A percentile compares a stretch with the other conserved stretches of the same genome.
Evolutionary conservation across 2,888 invertebrate genomes (phyloP).

Genomic region (Choreutis nemorana): DNA sequence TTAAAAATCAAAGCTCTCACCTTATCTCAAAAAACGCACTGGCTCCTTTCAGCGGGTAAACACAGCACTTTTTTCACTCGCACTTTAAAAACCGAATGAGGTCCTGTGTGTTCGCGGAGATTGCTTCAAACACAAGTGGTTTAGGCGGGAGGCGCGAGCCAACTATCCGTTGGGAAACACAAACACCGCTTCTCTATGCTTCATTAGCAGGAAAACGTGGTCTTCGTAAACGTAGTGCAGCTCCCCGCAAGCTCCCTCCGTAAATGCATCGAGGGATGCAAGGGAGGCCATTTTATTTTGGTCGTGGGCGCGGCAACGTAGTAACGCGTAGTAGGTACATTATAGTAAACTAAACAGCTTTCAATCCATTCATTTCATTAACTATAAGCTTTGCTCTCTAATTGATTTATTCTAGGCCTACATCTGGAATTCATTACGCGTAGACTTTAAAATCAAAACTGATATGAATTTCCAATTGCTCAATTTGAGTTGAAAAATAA

Average conservation of each 20-base stretch:
- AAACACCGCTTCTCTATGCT: conserved; percentile 38
- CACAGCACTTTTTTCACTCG: conserved; percentile 9
- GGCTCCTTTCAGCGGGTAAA: no score
- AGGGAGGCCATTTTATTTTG: conserved; percentile 24
- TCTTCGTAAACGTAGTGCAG: conserved; percentile 17
- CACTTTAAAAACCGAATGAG: conserved; percentile 18
- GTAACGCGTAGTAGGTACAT: conserved; percentile 26
- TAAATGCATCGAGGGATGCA: conserved; percentile 16
- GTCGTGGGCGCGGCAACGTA: conserved; percentile 24
- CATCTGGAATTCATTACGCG: no score
- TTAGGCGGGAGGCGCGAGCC: conserved; percentile 32
- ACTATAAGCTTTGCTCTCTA: conserved; percentile 8
- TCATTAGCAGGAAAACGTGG: conserved; percentile 30
- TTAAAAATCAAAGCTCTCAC: no score
- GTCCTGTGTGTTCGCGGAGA: conserved; percentile 20
- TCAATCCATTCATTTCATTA: conserved; percentile 29
- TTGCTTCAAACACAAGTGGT: conserved; percentile 30
- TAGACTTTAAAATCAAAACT: no score
- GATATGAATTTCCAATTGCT: no score
- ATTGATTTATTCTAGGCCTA: conserved; percentile 18
- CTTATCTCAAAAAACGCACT: no score
- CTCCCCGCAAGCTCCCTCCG: conserved; percentile 17
- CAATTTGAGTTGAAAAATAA: conserved; percentile 22
- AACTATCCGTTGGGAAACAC: conserved; percentile 30
- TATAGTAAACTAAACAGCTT: conserved; percentile 34